These are phyloP conservation scores for Lanius collurio DNA, from an alignment of 2,113 vertebrate species.

Conservation along the genomic window DNA sequence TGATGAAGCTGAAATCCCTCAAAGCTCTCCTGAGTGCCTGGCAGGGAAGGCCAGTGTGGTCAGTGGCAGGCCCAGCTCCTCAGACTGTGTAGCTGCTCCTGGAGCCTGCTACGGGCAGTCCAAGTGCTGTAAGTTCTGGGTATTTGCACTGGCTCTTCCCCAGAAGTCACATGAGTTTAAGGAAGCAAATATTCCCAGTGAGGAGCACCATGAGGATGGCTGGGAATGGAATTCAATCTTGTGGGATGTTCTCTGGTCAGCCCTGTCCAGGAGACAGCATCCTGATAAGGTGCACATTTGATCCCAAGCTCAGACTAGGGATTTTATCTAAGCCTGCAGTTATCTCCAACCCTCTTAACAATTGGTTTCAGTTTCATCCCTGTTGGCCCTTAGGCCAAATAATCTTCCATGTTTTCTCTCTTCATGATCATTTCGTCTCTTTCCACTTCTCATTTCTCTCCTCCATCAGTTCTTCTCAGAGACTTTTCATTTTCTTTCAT, in stretches of 20 bases:
- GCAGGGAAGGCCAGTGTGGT: background rate
- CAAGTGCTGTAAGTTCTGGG: accelerated
- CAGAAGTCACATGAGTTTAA: background rate
- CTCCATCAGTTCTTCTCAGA: background rate
- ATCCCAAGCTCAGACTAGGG: background rate
- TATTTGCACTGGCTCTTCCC: background rate
- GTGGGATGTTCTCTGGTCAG: accelerated
- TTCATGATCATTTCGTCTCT: background rate
- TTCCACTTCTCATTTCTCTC: constrained; percentile 4
- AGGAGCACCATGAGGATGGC: accelerated
- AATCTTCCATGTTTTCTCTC: background rate
- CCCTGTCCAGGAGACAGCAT: background rate
- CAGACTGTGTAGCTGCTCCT: background rate
- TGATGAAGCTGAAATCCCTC: background rate
- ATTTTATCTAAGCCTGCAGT: background rate
- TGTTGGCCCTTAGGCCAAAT: background rate
- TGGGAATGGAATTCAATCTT: background rate
- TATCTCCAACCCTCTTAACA: background rate
- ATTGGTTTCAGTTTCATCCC: background rate
- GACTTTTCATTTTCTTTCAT: background rate
- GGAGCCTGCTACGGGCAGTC: background rate
- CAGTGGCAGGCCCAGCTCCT: background rate
- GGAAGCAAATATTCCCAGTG: background rate
- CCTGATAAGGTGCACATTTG: background rate
- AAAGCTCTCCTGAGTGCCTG: background rate